Evolutionary conservation across 2,797 vertebrate species (phyloP).

Genomic region (Clarias pachynema): DNA sequence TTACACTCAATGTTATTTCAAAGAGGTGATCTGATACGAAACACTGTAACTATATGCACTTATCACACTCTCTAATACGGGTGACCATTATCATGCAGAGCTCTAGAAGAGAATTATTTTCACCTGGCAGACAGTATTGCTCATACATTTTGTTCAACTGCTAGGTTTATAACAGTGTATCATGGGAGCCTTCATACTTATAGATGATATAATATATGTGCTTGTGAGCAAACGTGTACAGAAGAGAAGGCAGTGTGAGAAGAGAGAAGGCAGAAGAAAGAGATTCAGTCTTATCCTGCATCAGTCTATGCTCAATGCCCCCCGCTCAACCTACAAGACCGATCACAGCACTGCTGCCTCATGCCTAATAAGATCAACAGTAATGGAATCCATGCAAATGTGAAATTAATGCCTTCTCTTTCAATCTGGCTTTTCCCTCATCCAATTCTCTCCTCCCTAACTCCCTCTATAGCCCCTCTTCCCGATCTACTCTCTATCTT

Average conservation of each 20-base stretch:
- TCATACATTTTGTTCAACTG: neutral
- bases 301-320: conserved; percentile 48
- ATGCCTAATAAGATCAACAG: conserved; percentile 49
- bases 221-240: neutral
- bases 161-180: neutral
- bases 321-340: conserved; percentile 13
- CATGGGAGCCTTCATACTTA: neutral
- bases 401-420: conserved; percentile 56
- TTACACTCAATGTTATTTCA: conserved; percentile 59
- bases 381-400: conserved; percentile 55
- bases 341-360: conserved; percentile 43
- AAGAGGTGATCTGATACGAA: conserved; percentile 53
- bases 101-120: conserved; percentile 5
- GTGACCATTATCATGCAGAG: conserved; percentile 48
- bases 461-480: conserved; percentile 46
- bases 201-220: neutral
- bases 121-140: conserved; percentile 17
- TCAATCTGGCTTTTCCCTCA: conserved; percentile 45
- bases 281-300: conserved; percentile 19
- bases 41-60: conserved; percentile 62
- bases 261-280: neutral
- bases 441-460: conserved; percentile 39
- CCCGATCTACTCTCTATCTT: conserved; percentile 52
- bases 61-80: conserved; percentile 63
- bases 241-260: neutral